Percentiles rank a stretch among this genome's conserved stretches.
Conservation (phyloP, 2,797 vertebrate genomes). For the Apogon talboti region DNA sequence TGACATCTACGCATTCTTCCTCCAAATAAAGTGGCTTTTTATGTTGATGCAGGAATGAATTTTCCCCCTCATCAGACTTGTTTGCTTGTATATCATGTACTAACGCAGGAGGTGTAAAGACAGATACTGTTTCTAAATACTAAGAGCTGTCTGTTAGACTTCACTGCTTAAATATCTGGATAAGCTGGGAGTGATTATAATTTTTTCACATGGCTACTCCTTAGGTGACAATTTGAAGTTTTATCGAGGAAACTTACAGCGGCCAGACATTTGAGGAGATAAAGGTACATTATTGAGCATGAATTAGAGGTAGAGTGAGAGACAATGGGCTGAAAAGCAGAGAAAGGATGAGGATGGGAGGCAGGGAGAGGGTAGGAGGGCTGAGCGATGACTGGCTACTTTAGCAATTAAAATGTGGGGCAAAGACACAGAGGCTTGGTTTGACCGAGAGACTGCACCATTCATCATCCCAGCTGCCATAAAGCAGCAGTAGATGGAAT, state of each 20-base stretch:
- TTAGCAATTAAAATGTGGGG: slow-evolving; percentile 99
- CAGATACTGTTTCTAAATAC: slow-evolving; percentile 61
- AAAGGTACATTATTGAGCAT: slow-evolving; percentile 76
- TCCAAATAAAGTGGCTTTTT: slow-evolving; percentile 99
- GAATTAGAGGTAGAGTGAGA: slow-evolving; percentile 66
- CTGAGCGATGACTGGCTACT: slow-evolving; percentile 99
- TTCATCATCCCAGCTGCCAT: slow-evolving; percentile 99
- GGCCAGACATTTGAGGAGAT: slow-evolving; percentile 65
- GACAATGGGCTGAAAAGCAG: slow-evolving; percentile 77
- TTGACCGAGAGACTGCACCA: slow-evolving; percentile 99
- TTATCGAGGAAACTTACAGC: slow-evolving; percentile 57
- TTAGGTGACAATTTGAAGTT: slow-evolving; percentile 63
- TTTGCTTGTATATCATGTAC: slow-evolving; percentile 86
- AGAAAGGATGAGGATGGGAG: slow-evolving; percentile 78
- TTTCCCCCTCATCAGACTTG: slow-evolving; percentile 91
- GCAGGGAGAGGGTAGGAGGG: slow-evolving; percentile 81
- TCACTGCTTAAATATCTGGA: slow-evolving; percentile 45
- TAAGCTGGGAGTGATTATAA: slow-evolving; percentile 40
- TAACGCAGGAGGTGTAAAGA: slow-evolving; percentile 80
- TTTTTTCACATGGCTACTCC: slow-evolving; percentile 48
- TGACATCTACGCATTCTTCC: slow-evolving; percentile 96
- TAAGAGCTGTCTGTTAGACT: slow-evolving; percentile 54
- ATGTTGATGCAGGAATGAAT: slow-evolving; percentile 97
- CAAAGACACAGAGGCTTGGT: slow-evolving; percentile 98
- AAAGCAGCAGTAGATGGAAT: slow-evolving; percentile 99